Base-by-base conservation (phyloP, 1,140 invertebrate species). In the Ceratina australensis region DNA sequence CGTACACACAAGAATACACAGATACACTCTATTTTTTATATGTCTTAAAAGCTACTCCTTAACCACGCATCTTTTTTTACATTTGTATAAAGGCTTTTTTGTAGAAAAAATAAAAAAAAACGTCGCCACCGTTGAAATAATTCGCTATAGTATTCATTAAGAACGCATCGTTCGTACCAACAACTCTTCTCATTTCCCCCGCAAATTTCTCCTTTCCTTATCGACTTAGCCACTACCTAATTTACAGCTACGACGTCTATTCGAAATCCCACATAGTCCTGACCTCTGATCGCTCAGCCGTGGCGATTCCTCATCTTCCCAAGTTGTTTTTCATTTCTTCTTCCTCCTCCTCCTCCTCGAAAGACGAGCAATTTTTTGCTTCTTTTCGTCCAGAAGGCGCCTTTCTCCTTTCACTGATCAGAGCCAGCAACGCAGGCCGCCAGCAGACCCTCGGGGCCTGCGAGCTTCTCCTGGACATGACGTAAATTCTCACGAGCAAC, bases 41-140 rank as follows among this genome's bases (percentile, higher is more conserved):
- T 86, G 79, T 85, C 86, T 82, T 80, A 78, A 88, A 88, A 80
- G 79, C 81, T 87, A 83, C 72, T 86, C 77, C 72, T 88, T 90
- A 91, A 90, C 86, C 87, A 90, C 86, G 91, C 89, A 91, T 90
- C 80, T 76, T 54, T 89, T 92, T 90, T 92, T 92, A 72, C 91
- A 92, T 88, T 91, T 92, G 90, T 92, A 92, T 92, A 92, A 92
- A 92, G 91, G 91, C 91, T 92, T 91, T 89, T 92, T 91, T 91
- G 85, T 90, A 89, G 86, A 90, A 88, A 91, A 87, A 90, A 85
- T 81, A 85, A 88, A 88, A 90, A 90, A 91, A 90, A 88, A 89
- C 89, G 88, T 92, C 91, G 90, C 91, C 91, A 92, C 91, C 91
- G 91, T 90, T 89, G 82, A 87, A 86, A 56, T 26, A 57, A 0